Conservation (phyloP, 2,113 vertebrate genomes). For the Okapia johnstoni region DNA sequence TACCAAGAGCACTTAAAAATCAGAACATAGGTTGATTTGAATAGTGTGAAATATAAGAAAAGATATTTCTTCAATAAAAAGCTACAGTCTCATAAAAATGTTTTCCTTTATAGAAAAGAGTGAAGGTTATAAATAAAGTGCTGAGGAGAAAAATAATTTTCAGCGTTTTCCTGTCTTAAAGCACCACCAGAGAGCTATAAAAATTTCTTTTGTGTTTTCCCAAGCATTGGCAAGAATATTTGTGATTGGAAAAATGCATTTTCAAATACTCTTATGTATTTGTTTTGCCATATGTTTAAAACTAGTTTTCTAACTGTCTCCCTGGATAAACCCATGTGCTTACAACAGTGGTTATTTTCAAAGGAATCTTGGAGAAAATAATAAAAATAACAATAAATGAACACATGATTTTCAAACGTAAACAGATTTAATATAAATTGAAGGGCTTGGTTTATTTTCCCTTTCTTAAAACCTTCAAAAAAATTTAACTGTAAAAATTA, state of each 20-base stretch:
- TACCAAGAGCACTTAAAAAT: background rate
- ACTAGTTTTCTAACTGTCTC: conserved; percentile 24
- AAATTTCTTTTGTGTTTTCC: conserved; percentile 38
- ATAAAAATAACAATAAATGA: conserved; percentile 29
- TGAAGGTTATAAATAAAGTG: background rate
- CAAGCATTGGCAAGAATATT: conserved; percentile 49
- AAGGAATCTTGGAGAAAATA: conserved; percentile 45
- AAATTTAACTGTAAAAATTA: background rate
- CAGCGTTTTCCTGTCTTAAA: conserved; percentile 40
- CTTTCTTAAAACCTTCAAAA: background rate
- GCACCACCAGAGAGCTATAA: conserved; percentile 50
- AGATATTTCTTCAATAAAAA: conserved; percentile 12
- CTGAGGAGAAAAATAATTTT: background rate
- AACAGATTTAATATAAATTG: background rate
- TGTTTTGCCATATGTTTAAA: conserved; percentile 57
- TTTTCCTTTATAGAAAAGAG: conserved; percentile 19
- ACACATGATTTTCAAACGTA: background rate
- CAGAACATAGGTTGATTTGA: background rate
- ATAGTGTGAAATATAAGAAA: background rate
- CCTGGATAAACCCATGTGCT: background rate
- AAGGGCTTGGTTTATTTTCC: background rate
- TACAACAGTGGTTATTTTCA: conserved; percentile 17
- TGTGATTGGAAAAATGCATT: conserved; percentile 57
- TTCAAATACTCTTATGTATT: conserved; percentile 47
- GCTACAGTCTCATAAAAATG: background rate